Percentiles rank a stretch among this genome's conserved stretches.
Conservation (phyloP, 2,888 invertebrate genomes). For the Stictocephala bisonia region DNA sequence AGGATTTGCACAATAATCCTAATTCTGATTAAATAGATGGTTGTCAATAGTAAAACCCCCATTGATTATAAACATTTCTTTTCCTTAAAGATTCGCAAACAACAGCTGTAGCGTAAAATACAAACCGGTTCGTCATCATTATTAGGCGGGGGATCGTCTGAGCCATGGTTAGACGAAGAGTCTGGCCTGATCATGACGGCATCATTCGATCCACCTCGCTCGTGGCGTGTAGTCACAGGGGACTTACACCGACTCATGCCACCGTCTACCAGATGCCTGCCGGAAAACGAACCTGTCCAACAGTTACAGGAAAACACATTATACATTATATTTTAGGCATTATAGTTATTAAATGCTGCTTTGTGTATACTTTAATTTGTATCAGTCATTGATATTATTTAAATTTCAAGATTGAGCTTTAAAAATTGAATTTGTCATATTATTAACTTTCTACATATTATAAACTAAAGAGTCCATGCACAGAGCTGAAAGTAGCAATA, state of each 20-base stretch:
- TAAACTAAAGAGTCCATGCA: too few species aligned
- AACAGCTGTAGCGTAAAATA: constrained; percentile 1
- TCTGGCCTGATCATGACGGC: constrained; percentile 54
- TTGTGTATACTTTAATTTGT: too few species aligned
- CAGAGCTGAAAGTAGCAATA: too few species aligned
- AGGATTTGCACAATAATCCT: not conserved
- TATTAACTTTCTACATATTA: too few species aligned
- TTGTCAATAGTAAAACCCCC: not conserved
- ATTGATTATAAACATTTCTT: not conserved
- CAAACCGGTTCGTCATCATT: constrained; percentile 59
- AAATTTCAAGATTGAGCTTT: too few species aligned
- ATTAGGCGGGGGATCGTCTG: constrained; percentile 56
- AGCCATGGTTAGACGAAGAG: constrained; percentile 58
- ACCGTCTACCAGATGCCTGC: constrained; percentile 52
- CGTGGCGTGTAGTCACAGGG: constrained; percentile 57
- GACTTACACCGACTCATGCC: constrained; percentile 60
- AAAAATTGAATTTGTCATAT: too few species aligned
- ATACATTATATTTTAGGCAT: too few species aligned
- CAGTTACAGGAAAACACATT: constrained; percentile 15
- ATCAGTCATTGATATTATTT: too few species aligned
- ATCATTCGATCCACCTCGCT: constrained; percentile 59
- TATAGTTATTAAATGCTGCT: too few species aligned
- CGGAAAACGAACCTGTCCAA: constrained; percentile 44
- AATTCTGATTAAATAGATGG: not conserved
- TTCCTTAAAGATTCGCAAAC: not conserved